phyloP scores from a whole-genome alignment of 2,113 vertebrate species.

The Heterotilapia buettikoferi region DNA sequence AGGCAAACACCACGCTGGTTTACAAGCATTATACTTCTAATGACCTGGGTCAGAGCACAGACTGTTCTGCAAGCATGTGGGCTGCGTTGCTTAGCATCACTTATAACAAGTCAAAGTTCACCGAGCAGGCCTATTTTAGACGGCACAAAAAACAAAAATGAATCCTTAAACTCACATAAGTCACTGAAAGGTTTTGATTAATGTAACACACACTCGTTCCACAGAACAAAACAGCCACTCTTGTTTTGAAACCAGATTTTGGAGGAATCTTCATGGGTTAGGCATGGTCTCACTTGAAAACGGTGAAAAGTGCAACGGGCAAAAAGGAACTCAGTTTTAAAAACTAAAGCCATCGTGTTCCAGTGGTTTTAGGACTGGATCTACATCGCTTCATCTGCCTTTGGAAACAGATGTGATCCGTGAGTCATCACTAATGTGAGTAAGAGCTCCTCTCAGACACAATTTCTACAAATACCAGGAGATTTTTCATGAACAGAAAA shows the following conservation, averaged over 20 bases:
- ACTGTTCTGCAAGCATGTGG: not conserved
- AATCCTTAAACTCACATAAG: not conserved
- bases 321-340: not conserved
- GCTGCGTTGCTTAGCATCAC: slow-evolving; percentile 11
- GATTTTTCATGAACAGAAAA: not conserved
- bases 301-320: not conserved
- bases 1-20: slow-evolving; percentile 11
- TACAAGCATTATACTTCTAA: slow-evolving; percentile 18
- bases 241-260: not conserved
- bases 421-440: slow-evolving; percentile 55
- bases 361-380: slow-evolving; percentile 37
- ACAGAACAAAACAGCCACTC: slow-evolving; percentile 25
- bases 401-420: slow-evolving; percentile 58
- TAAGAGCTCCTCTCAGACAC: slow-evolving; percentile 31
- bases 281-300: not conserved
- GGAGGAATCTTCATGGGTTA: slow-evolving; percentile 17
- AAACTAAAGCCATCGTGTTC: slow-evolving; percentile 30
- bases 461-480: not conserved
- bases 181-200: slow-evolving; percentile 27
- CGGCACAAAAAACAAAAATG: not conserved
- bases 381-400: slow-evolving; percentile 25
- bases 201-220: slow-evolving; percentile 3
- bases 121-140: not conserved
- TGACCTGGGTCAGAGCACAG: slow-evolving; percentile 1
- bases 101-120: slow-evolving; percentile 21